These are phyloP conservation scores for Microctonus aethiopoides DNA, from an alignment of 2,888 invertebrate species.

Conservation along the genomic window DNA sequence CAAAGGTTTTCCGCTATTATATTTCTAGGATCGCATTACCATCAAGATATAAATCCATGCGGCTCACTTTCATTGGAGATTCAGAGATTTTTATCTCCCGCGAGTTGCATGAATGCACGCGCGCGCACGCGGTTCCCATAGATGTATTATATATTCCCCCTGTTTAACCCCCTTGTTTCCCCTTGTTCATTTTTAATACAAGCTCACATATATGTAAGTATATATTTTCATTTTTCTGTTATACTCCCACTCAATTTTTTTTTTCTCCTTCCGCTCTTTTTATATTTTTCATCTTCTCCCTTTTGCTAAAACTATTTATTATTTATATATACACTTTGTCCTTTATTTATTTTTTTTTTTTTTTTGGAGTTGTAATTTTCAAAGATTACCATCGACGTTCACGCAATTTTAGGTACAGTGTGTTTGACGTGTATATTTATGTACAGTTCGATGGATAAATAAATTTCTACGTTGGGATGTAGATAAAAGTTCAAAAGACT, in stretches of 20 bases:
- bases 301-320: neutral
- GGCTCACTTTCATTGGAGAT: constrained; percentile 36
- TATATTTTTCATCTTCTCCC: neutral
- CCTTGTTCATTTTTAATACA: too few relatives aligned
- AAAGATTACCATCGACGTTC: neutral
- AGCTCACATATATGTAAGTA: too few relatives aligned
- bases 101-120: constrained; percentile 22
- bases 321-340: neutral
- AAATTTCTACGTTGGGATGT: neutral
- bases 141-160: constrained; percentile 12
- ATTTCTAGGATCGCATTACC: constrained; percentile 57
- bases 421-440: neutral
- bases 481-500: constrained; percentile 12
- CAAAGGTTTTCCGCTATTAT: constrained; percentile 52
- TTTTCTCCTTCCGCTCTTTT: neutral
- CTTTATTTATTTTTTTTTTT: neutral
- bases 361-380: neutral
- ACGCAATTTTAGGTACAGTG: neutral
- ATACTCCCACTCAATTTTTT: neutral
- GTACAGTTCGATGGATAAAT: constrained; percentile 1
- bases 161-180: neutral
- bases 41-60: constrained; percentile 39
- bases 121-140: constrained; percentile 31
- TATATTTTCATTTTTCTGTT: neutral
- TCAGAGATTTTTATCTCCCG: constrained; percentile 41